These are phyloP conservation scores for Scomber japonicus DNA, from an alignment of 2,113 vertebrate species.

Conservation along the genomic window DNA sequence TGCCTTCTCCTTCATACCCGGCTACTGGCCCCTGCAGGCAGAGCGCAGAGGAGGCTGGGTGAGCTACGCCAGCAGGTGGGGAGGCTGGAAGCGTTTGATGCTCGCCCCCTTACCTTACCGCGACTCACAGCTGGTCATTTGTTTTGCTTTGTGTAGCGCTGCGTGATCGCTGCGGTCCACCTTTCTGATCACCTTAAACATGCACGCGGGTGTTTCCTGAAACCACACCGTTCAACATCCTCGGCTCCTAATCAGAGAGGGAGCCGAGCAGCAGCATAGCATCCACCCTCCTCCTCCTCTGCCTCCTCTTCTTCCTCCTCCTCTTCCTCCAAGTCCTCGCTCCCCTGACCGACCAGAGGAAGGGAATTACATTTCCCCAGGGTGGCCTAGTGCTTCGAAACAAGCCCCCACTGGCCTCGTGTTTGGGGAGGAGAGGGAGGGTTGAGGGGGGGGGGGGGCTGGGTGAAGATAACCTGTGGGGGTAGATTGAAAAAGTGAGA, in stretches of 20 bases:
- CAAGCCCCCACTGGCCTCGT: slow-evolving; percentile 66
- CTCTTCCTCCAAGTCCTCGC: slow-evolving; percentile 35
- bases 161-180: slow-evolving; percentile 19
- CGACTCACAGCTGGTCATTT: slow-evolving; percentile 72
- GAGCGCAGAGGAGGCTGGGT: slow-evolving; percentile 16
- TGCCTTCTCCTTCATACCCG: slow-evolving; percentile 60
- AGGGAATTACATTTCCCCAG: slow-evolving; percentile 80
- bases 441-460: slow-evolving; percentile 35
- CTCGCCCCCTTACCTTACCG: slow-evolving; percentile 29
- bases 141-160: slow-evolving; percentile 69
- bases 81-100: slow-evolving; percentile 59
- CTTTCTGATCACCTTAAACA: slow-evolving; percentile 73
- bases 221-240: slow-evolving; percentile 28
- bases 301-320: slow-evolving; percentile 17
- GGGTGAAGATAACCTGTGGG: slow-evolving; percentile 69
- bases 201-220: slow-evolving; percentile 37
- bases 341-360: slow-evolving; percentile 55
- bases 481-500: slow-evolving; percentile 78
- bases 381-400: slow-evolving; percentile 63
- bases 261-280: slow-evolving; percentile 32
- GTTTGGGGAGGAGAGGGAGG: not conserved
- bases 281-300: not conserved
- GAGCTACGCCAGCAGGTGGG: slow-evolving; percentile 24
- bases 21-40: slow-evolving; percentile 45
- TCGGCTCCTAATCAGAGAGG: slow-evolving; percentile 54